These are phyloP conservation scores for Solea solea DNA, from an alignment of 2,113 vertebrate species.

Conservation along the genomic window DNA sequence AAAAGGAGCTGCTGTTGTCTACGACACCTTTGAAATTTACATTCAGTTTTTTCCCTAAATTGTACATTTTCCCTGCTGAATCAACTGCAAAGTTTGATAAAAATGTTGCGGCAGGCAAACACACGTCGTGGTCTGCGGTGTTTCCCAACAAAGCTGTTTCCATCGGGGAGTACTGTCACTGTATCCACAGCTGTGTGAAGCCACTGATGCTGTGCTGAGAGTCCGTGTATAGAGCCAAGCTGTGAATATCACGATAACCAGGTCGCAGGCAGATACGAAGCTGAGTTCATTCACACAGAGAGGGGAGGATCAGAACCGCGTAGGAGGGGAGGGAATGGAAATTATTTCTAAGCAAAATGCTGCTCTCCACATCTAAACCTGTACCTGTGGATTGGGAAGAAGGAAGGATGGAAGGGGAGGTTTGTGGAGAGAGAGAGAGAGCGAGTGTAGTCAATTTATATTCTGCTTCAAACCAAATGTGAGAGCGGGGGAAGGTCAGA, in stretches of 20 bases:
- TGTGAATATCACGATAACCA: conserved; percentile 24
- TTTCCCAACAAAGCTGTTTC: conserved; percentile 36
- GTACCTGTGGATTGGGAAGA: conserved; percentile 3
- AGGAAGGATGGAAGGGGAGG: too few species aligned
- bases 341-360: conserved; percentile 28
- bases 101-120: conserved; percentile 19
- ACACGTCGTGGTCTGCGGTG: conserved; percentile 11
- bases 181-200: conserved; percentile 33
- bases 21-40: conserved; percentile 19
- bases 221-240: conserved; percentile 6
- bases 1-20: conserved; percentile 1
- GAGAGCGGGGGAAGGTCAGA: conserved; percentile 53
- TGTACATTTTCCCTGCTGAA: conserved; percentile 37
- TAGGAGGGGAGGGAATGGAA: not conserved
- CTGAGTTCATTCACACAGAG: conserved; percentile 9
- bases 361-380: conserved; percentile 14
- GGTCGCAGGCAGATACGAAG: conserved; percentile 4
- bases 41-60: conserved; percentile 50
- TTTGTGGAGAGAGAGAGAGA: not conserved
- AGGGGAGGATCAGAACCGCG: conserved; percentile 31
- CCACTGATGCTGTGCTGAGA: conserved; percentile 18
- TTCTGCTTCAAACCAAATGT: conserved; percentile 47
- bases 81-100: conserved; percentile 7
- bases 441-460: conserved; percentile 27
- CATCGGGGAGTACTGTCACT: conserved; percentile 23